Evolutionary conservation across 2,797 vertebrate genomes (phyloP), one percentile per base, ranked within the genome.

Genomic region (Gephyroberyx darwinii): DNA sequence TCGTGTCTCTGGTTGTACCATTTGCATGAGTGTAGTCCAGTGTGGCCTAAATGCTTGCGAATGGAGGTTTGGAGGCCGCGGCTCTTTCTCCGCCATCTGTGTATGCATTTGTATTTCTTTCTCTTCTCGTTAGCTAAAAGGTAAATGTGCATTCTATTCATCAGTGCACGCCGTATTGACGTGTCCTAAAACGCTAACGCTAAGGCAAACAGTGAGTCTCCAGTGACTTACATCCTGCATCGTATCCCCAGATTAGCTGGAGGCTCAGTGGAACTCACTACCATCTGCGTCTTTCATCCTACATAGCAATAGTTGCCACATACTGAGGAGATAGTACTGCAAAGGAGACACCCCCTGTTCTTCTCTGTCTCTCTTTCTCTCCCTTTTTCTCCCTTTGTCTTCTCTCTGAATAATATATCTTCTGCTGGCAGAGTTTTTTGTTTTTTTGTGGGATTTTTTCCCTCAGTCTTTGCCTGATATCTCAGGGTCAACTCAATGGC

Each of bases 401-500:
- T 70, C 60, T 77, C 81, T 84, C 74, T 71, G 52, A 89, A 87
- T 90, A 89, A 90, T 90, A 87, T 75, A 91, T 90, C 84, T 90
- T 54, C 86, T 80, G 91, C 92, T 88, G 89, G 90, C 81, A 86
- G 89, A 92, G 85, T 86, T 93, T 90, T 92, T 92, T 93, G 5
- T 92, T 91, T 93, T 93, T 45, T 20, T 20, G n/a, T n/a, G n/a
- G n/a, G n/a, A n/a, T n/a, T 52, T 47, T 52, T 22, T 14, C 7
- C 17, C 60, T 75, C 69, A 89, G 91, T 94, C 93, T 91, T 93
- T 95, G 92, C 91, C 93, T 92, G 93, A 92, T 94, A 94, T 95
- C 93, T 94, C 73, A 76, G 94, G 94, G 94, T 95, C 95, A 95
- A 92, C 93, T 94, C 94, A 93, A 90, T 92, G 93, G 91, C 94